A percentile compares a stretch with the other conserved stretches of the same genome.
phyloP scores from a whole-genome alignment of 2,797 vertebrate species.

The Pteronotus mesoamericanus region DNA sequence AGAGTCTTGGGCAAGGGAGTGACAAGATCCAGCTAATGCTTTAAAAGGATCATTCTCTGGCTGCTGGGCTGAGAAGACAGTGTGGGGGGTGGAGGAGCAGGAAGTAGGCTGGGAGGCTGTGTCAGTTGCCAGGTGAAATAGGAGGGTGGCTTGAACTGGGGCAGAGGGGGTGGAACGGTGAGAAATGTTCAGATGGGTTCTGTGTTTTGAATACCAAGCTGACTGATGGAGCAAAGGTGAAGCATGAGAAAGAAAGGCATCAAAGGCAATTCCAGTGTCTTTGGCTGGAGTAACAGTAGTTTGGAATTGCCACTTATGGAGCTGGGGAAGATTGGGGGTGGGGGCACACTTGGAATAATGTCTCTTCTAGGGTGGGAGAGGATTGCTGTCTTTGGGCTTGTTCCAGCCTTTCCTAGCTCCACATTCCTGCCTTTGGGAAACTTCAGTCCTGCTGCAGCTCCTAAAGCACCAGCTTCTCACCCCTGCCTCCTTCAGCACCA shows the following conservation, averaged over 20 bases:
- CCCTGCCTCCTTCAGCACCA: background rate
- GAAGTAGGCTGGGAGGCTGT: background rate
- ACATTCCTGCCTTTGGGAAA: background rate
- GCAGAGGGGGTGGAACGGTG: background rate
- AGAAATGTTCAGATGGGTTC: background rate
- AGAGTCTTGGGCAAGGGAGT: background rate
- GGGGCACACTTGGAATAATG: background rate
- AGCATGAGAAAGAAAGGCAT: background rate
- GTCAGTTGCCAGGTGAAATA: background rate
- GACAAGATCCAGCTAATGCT: background rate
- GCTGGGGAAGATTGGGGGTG: accelerated
- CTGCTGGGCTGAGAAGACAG: background rate
- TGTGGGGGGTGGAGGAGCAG: background rate
- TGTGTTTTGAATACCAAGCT: background rate
- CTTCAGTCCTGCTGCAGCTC: background rate
- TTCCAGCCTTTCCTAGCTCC: background rate
- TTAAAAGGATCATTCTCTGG: background rate
- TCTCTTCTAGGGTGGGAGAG: background rate
- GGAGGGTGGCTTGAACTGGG: background rate
- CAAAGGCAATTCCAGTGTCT: background rate
- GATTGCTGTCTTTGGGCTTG: accelerated
- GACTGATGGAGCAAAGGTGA: background rate
- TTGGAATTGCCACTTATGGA: background rate
- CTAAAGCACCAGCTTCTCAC: background rate
- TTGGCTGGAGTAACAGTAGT: background rate